phyloP scores from a whole-genome alignment of 2,888 invertebrate genomes.

The Dynastes maya region DNA sequence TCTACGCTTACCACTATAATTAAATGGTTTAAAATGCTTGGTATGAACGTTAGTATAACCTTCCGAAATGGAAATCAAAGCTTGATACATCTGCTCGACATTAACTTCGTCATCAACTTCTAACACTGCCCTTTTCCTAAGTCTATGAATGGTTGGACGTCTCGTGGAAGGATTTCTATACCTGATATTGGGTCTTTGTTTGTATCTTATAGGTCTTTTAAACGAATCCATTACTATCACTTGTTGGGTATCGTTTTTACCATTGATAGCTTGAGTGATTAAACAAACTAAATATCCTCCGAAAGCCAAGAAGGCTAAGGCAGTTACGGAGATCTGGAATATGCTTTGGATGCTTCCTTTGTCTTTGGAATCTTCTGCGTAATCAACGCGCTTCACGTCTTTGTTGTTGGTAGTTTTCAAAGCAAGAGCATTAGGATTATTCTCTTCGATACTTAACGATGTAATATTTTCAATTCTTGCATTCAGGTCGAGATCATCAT shows the following conservation, averaged over 20 bases:
- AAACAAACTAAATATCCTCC: conserved; percentile 87
- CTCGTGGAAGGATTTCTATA: conserved; percentile 55
- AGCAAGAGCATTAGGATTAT: conserved; percentile 63
- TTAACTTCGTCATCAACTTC: conserved; percentile 61
- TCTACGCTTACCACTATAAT: no score
- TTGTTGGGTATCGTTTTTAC: conserved; percentile 70
- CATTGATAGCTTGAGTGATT: conserved; percentile 82
- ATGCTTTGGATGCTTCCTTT: conserved; percentile 78
- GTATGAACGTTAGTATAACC: conserved; percentile 72
- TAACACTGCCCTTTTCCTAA: conserved; percentile 60
- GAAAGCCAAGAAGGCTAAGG: conserved; percentile 87
- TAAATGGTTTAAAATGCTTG: conserved; percentile 52
- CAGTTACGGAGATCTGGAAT: conserved; percentile 85
- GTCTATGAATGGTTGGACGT: conserved; percentile 50
- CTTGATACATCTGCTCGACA: conserved; percentile 72
- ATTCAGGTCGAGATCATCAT: neutral
- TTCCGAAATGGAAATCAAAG: conserved; percentile 73
- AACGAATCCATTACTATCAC: conserved; percentile 59
- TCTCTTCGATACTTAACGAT: conserved; percentile 14
- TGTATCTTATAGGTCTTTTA: conserved; percentile 51
- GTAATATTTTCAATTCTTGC: conserved; percentile 20
- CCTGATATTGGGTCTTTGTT: conserved; percentile 54
- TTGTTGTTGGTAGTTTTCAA: conserved; percentile 59
- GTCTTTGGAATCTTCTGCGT: conserved; percentile 59
- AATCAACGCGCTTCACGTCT: conserved; percentile 61